Conservation (phyloP, 2,797 vertebrate species). For the Pelochelys cantorii region DNA sequence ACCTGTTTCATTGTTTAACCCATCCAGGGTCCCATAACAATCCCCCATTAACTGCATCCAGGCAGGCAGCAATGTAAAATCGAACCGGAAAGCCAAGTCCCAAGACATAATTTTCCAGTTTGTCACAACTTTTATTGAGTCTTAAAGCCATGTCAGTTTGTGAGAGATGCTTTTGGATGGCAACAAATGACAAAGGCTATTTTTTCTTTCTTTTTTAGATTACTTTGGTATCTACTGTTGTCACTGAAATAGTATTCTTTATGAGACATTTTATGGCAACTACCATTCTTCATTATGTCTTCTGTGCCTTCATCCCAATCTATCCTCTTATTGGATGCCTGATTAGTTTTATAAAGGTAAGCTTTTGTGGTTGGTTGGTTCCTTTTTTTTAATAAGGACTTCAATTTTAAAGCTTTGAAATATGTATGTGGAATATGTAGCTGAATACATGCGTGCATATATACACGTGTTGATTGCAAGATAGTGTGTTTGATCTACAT, state of each 20-base stretch:
- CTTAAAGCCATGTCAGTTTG: no score
- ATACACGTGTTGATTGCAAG: not conserved
- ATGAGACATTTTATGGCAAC: constrained; percentile 74
- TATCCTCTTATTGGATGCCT: constrained; percentile 85
- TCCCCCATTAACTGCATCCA: not conserved
- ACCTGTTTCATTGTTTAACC: not conserved
- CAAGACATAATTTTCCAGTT: not conserved
- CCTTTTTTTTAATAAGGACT: no score
- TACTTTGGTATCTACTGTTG: constrained; percentile 78
- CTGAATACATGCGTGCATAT: not conserved
- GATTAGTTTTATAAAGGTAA: constrained; percentile 84
- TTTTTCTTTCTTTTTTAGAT: constrained; percentile 64
- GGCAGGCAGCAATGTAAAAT: not conserved
- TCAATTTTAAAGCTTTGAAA: not conserved
- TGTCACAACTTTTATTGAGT: not conserved
- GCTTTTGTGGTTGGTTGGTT: not conserved
- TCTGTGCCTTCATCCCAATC: constrained; percentile 81
- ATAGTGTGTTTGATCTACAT: rapidly evolving
- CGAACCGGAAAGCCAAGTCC: not conserved
- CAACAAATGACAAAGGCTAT: not conserved
- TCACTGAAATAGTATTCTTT: constrained; percentile 80
- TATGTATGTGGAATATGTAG: not conserved
- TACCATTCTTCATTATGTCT: constrained; percentile 76
- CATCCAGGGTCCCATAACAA: not conserved
- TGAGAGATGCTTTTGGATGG: not conserved